Conservation (phyloP, 2,888 invertebrate genomes). For the Epistrophe grossulariae region DNA sequence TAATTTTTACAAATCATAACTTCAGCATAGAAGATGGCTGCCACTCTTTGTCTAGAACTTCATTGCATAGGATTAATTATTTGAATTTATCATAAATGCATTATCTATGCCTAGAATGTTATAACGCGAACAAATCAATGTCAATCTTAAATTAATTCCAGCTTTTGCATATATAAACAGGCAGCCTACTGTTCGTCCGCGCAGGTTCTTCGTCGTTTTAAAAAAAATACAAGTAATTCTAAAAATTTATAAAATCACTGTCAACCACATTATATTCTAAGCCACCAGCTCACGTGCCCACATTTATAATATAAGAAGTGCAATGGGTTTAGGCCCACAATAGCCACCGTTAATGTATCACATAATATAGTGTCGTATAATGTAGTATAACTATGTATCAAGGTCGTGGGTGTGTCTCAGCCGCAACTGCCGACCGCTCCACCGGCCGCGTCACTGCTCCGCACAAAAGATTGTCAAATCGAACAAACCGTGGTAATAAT, state of each 20-base stretch:
- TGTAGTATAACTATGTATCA: conserved; percentile 8
- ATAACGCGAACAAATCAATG: not conserved
- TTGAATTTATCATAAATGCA: not conserved
- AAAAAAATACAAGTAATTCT: conserved; percentile 17
- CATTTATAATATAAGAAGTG: conserved; percentile 14
- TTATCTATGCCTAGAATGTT: not conserved
- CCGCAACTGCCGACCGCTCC: not conserved
- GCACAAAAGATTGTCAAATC: conserved; percentile 72
- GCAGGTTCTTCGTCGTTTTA: not conserved
- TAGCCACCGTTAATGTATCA: conserved; percentile 56
- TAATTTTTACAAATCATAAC: too few species aligned
- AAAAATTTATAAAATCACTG: conserved; percentile 29
- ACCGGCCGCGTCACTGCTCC: not conserved
- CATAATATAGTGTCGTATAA: not conserved
- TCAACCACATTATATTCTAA: conserved; percentile 13
- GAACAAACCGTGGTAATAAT: conserved; percentile 72
- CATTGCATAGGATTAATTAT: not conserved
- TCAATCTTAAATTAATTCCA: conserved; percentile 1
- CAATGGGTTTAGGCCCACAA: conserved; percentile 6
- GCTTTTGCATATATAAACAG: not conserved
- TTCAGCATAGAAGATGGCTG: not conserved
- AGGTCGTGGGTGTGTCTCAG: conserved; percentile 45
- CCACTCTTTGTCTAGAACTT: not conserved
- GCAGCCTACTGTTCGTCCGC: not conserved
- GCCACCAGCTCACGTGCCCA: conserved; percentile 30